phyloP scores from a whole-genome alignment of 2,888 invertebrate genomes.

The Beris chalybata region DNA sequence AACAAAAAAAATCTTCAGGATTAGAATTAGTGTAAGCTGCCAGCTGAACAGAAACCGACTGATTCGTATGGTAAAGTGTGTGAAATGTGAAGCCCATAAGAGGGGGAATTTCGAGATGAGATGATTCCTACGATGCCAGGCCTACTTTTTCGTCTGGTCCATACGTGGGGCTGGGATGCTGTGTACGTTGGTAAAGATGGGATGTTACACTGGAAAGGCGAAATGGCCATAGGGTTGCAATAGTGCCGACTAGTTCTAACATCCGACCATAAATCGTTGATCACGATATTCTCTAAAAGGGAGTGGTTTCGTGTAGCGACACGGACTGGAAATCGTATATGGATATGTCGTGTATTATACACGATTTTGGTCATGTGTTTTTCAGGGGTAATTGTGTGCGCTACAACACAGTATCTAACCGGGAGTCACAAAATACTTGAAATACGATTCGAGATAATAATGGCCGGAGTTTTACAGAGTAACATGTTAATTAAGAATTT shows the following conservation, averaged over 20 bases:
- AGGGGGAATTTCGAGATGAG: slow-evolving; percentile 28
- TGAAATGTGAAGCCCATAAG: slow-evolving; percentile 26
- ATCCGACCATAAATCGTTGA: too few relatives aligned
- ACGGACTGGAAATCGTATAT: slow-evolving; percentile 23
- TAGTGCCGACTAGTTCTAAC: too few relatives aligned
- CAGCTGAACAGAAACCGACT: slow-evolving; percentile 39
- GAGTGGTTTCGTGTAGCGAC: slow-evolving; percentile 12
- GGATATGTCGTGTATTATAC: slow-evolving; percentile 18
- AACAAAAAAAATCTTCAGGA: slow-evolving; percentile 11
- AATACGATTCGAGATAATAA: slow-evolving; percentile 39
- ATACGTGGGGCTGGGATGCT: slow-evolving; percentile 18
- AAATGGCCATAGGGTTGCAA: too few relatives aligned
- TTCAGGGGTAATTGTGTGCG: slow-evolving; percentile 8
- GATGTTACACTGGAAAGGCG: slow-evolving; percentile 1
- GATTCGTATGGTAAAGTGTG: slow-evolving; percentile 29
- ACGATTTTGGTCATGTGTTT: slow-evolving; percentile 28
- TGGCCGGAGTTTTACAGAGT: slow-evolving; percentile 41
- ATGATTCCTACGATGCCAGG: slow-evolving; percentile 4
- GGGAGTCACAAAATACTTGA: slow-evolving; percentile 32
- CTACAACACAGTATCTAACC: slow-evolving; percentile 8
- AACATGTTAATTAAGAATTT: slow-evolving; percentile 47
- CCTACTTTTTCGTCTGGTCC: slow-evolving; percentile 21
- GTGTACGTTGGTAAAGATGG: slow-evolving; percentile 8
- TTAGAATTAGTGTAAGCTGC: slow-evolving; percentile 35
- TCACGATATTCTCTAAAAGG: background rate